Evolutionary conservation across 1,140 invertebrate species (phyloP), one percentile per base, ranked within the genome.

Genomic region (Drosophila mauritiana): DNA sequence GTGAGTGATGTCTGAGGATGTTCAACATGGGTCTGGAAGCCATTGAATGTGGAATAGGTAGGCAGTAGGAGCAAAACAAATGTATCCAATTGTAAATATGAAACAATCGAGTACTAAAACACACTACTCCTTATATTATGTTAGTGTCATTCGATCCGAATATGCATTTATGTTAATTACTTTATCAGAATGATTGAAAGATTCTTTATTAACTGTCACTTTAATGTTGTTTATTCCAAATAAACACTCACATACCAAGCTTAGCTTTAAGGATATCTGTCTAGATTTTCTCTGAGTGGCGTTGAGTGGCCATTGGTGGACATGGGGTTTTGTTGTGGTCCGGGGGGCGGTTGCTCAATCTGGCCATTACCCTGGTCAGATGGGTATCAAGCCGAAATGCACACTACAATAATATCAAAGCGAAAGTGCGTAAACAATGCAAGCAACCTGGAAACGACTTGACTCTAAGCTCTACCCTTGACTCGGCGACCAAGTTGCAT

Each of bases 351-450:
- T 64, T 64, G 34, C 25, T 34, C 34, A 67, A 61, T 49, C 46
- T 56, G 73, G 40, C 62, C 53, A 75, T 57, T 67, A 57, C 73
- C 48, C 10, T 65, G 70, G 59, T 43, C 61, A 53, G 46, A 36
- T 58, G 48, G 48, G 54, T 55, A 81, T 68, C 69, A 76, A 67
- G 61, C 62, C 69, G 73, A 78, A 84, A 78, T 69, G 57, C 65
- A 79, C 64, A 84, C 77, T 84, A 61, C 85, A 84, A 84, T 90
- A 90, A 85, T 90, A 90, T 85, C 86, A 89, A 89, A 85, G 85
- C 85, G 78, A 90, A 90, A 90, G 85, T 90, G 85, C 85, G 85
- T 90, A 85, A 85, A 85, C 85, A 90, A 90, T 81, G 70, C 81
- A 90, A 90, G 90, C 85, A 90, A 85, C 77, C 73, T 74, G 80